Evolutionary conservation across 2,113 vertebrate species (phyloP).

Genomic region (Ailuropoda melanoleuca): DNA sequence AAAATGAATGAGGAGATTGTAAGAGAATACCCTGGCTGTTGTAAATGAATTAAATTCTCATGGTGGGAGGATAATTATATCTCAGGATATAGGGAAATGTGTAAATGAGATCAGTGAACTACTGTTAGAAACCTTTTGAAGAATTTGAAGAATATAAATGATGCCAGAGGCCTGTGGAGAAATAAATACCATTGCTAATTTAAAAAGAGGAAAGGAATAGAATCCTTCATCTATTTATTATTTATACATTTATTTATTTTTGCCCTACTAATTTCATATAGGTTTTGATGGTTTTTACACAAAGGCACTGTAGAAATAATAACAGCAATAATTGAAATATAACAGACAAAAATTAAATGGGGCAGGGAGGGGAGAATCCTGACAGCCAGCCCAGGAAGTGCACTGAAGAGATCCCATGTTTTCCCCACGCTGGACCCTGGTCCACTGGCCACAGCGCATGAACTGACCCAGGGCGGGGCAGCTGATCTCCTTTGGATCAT

Average conservation of each 20-base stretch:
- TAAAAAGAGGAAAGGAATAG: background rate
- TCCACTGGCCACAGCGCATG: background rate
- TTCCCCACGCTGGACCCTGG: background rate
- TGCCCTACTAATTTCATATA: background rate
- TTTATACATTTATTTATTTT: conserved; percentile 46
- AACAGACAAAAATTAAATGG: background rate
- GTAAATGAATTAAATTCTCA: conserved; percentile 65
- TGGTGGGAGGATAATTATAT: conserved; percentile 66
- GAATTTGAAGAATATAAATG: conserved; percentile 32
- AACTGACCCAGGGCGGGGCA: background rate
- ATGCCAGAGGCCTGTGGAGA: conserved; percentile 53
- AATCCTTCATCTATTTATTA: conserved; percentile 13
- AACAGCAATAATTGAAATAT: background rate
- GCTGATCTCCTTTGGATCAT: background rate
- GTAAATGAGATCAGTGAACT: conserved; percentile 74
- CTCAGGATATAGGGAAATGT: conserved; percentile 38
- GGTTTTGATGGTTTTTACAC: background rate
- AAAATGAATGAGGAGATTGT: background rate
- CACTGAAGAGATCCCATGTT: background rate
- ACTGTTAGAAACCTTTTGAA: conserved; percentile 62
- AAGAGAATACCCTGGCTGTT: conserved; percentile 14
- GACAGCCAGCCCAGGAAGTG: rapidly evolving
- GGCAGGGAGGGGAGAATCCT: rapidly evolving
- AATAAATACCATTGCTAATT: conserved; percentile 46
- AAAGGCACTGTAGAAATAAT: background rate